Conservation (phyloP, 1,140 invertebrate genomes). For the Helicorthomorpha holstii region DNA sequence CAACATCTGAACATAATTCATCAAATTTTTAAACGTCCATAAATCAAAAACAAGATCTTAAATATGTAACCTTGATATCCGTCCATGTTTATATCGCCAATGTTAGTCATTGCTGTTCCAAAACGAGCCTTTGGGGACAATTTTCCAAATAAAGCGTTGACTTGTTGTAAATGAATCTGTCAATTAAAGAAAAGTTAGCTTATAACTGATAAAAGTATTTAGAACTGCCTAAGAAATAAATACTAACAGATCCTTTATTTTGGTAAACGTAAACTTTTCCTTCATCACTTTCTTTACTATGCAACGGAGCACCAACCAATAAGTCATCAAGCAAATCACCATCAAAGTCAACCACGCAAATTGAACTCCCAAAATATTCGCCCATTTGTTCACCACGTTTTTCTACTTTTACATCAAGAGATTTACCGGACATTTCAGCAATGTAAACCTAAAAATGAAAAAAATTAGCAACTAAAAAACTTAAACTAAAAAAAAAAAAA, state of each 20-base stretch:
- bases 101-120: conserved; percentile 25
- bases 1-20: conserved; percentile 23
- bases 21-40: conserved; percentile 3
- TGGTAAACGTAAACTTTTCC: conserved; percentile 40
- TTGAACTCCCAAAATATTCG: conserved; percentile 54
- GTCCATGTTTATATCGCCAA: conserved; percentile 30
- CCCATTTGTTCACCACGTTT: conserved; percentile 28
- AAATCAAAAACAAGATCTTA: conserved; percentile 1
- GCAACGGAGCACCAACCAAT: conserved; percentile 60
- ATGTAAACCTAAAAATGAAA: conserved; percentile 18
- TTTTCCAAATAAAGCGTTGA: conserved; percentile 5
- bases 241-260: conserved; percentile 18
- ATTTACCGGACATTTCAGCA: conserved; percentile 17
- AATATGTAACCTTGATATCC: conserved; percentile 21
- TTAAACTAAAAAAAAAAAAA: neutral
- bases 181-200: neutral
- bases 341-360: conserved; percentile 51
- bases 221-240: neutral
- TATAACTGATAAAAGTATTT: neutral
- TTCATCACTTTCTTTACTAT: conserved; percentile 32
- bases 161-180: neutral
- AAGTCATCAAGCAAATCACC: conserved; percentile 48
- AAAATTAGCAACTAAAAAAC: neutral
- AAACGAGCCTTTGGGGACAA: conserved; percentile 22
- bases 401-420: neutral